phyloP scores from a whole-genome alignment of 2,113 vertebrate species.

The Corythaixoides concolor region DNA sequence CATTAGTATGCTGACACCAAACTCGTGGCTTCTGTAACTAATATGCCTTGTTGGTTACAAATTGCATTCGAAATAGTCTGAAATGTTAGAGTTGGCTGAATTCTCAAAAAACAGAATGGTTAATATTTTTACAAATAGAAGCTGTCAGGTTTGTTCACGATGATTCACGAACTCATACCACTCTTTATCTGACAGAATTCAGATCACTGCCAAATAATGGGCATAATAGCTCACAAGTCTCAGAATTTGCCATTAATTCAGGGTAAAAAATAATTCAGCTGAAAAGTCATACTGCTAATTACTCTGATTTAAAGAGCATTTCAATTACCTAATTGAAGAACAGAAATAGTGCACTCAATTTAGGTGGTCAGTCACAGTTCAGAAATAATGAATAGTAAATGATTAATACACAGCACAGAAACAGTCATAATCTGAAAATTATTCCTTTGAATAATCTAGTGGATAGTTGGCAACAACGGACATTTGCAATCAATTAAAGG shows the following conservation, averaged over 20 bases:
- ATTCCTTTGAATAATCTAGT: not conserved
- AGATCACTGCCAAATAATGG: not conserved
- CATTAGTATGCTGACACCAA: not conserved
- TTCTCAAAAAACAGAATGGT: not conserved
- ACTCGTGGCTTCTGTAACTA: not conserved
- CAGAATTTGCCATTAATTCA: not conserved
- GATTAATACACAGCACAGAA: slow-evolving; percentile 12
- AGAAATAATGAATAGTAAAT: slow-evolving; percentile 47
- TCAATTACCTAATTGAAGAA: slow-evolving; percentile 54
- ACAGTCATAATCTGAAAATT: not conserved
- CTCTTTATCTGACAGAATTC: not conserved
- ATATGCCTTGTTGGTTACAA: not conserved
- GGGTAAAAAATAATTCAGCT: slow-evolving; percentile 22
- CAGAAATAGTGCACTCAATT: slow-evolving; percentile 29
- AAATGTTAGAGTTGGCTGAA: not conserved
- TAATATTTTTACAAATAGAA: slow-evolving; percentile 38
- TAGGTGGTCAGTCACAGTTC: slow-evolving; percentile 48
- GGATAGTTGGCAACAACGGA: not conserved
- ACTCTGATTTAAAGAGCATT: slow-evolving; percentile 50
- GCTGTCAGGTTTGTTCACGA: slow-evolving; percentile 18
- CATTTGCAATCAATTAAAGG: not conserved
- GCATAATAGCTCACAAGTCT: not conserved
- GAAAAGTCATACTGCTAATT: slow-evolving; percentile 59
- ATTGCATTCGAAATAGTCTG: not conserved
- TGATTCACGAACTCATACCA: not conserved